Conservation (phyloP, 2,113 vertebrate genomes). For the Ardeotis arabs region DNA sequence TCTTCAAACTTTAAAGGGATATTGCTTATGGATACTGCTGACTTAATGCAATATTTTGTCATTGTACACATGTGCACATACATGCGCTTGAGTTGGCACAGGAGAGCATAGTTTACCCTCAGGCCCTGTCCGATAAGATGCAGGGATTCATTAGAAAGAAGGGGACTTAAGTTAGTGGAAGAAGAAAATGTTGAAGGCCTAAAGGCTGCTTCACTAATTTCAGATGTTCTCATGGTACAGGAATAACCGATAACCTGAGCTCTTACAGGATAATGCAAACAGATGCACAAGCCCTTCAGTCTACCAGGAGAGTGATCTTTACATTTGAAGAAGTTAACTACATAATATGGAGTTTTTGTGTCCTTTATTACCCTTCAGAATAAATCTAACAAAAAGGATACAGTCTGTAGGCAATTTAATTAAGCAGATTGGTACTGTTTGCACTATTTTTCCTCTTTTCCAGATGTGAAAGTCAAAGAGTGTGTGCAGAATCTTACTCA, state of each 20-base stretch:
- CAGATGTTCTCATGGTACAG: neutral
- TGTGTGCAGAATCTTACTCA: slow-evolving; percentile 52
- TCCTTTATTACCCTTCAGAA: neutral
- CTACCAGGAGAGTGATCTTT: neutral
- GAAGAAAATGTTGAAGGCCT: neutral
- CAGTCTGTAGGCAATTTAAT: neutral
- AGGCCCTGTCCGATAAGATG: neutral
- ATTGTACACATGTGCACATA: too few relatives aligned
- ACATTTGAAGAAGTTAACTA: neutral
- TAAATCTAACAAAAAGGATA: neutral
- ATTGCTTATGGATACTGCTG: neutral
- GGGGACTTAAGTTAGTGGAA: neutral
- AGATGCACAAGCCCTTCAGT: neutral
- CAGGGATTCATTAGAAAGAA: neutral
- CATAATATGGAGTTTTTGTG: neutral
- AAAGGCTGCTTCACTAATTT: neutral
- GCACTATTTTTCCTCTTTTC: neutral
- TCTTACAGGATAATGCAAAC: neutral
- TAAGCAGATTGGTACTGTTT: neutral
- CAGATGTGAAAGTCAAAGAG: slow-evolving; percentile 67
- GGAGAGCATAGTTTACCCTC: neutral
- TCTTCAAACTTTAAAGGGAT: neutral
- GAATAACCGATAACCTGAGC: neutral
- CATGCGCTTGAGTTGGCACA: neutral
- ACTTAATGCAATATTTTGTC: neutral